Evolutionary conservation across 2,888 invertebrate genomes (phyloP).

Genomic region (Nycteola revayana): DNA sequence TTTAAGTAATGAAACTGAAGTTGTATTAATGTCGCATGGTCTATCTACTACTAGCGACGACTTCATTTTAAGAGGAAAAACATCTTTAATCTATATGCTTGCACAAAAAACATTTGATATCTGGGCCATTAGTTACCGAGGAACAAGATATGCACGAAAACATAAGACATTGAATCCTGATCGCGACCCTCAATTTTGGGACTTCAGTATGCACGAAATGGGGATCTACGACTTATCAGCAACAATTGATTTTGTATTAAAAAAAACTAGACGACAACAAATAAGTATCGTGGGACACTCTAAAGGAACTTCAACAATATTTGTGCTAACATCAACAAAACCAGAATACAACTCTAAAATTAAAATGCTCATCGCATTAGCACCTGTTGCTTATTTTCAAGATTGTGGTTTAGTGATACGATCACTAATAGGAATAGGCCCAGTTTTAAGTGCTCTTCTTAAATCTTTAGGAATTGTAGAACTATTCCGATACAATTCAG

Average conservation of each 20-base stretch:
- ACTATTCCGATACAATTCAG: constrained; percentile 11
- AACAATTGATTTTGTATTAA: neutral
- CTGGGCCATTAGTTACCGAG: neutral
- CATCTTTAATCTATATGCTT: no score
- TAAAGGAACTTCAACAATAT: constrained; percentile 9
- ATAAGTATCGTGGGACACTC: constrained; percentile 20
- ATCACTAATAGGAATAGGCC: constrained; percentile 1
- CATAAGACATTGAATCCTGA: neutral
- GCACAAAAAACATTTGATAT: neutral
- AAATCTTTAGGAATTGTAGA: constrained; percentile 4
- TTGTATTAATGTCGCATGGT: neutral
- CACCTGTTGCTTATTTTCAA: constrained; percentile 11
- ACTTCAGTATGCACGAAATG: neutral
- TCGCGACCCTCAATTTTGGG: neutral
- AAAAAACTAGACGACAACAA: neutral
- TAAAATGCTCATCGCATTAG: constrained; percentile 8
- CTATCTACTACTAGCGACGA: neutral
- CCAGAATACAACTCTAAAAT: constrained; percentile 17
- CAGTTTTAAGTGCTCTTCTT: constrained; percentile 1
- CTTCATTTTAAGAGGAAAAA: neutral
- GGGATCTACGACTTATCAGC: neutral
- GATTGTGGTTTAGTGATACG: constrained; percentile 2
- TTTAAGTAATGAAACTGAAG: constrained; percentile 1
- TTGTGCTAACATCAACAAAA: constrained; percentile 11
- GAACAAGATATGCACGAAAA: neutral